Evolutionary conservation across 1,140 invertebrate species (phyloP).

Genomic region (Delia radicum): DNA sequence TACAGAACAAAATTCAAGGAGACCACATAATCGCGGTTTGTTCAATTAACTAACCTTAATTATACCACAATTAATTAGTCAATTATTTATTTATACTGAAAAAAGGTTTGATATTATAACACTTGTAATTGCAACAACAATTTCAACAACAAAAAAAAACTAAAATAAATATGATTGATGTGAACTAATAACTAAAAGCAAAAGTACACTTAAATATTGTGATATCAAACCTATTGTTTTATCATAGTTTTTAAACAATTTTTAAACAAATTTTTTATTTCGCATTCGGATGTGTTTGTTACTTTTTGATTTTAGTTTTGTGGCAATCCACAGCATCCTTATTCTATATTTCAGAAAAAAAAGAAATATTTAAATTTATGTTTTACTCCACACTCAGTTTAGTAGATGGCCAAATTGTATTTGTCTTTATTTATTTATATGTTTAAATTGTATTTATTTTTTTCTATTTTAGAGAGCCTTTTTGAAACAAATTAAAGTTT

Average conservation of each 20-base stretch:
- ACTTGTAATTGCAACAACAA: no score
- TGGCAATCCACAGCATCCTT: not conserved
- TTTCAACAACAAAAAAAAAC: no score
- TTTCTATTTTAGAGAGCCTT: not conserved
- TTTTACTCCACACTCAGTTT: not conserved
- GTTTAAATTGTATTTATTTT: not conserved
- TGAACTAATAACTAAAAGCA: no score
- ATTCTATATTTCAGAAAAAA: not conserved
- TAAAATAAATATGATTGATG: no score
- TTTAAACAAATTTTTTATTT: conserved; percentile 20
- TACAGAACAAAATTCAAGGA: conserved; percentile 54
- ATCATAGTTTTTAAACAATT: no score
- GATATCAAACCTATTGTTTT: no score
- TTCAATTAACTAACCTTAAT: conserved; percentile 24
- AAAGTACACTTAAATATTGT: no score
- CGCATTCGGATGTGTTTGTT: not conserved
- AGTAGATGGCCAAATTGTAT: not conserved
- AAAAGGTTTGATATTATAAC: no score
- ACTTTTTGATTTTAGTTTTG: conserved; percentile 1
- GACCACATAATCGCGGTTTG: conserved; percentile 55
- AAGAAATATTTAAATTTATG: not conserved
- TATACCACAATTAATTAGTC: not conserved
- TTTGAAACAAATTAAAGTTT: not conserved
- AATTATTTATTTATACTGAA: not conserved
- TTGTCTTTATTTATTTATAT: not conserved